These are phyloP conservation scores for Papilio polytes DNA, from an alignment of 1,140 invertebrate genomes.

Conservation along the genomic window DNA sequence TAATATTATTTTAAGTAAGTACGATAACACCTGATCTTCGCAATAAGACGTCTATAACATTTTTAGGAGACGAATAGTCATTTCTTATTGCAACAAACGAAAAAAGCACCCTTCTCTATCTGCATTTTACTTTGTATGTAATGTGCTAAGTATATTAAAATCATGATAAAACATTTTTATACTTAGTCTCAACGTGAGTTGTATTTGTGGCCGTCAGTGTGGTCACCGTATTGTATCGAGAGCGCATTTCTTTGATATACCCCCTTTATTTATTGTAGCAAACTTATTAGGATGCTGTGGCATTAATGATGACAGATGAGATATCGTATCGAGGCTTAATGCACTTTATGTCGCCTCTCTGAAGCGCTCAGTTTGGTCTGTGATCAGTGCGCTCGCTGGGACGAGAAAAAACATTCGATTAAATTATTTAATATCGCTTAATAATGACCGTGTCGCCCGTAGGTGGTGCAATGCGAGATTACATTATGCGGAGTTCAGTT, in stretches of 20 bases:
- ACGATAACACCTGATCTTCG: no score
- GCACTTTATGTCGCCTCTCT: constrained; percentile 66
- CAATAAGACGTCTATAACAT: no score
- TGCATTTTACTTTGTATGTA: no score
- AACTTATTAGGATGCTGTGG: constrained; percentile 82
- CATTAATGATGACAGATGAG: constrained; percentile 83
- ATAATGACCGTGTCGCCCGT: constrained; percentile 39
- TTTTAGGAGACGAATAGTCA: no score
- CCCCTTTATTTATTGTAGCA: constrained; percentile 79
- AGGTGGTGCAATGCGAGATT: not conserved
- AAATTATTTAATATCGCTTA: constrained; percentile 65
- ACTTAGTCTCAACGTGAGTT: not conserved
- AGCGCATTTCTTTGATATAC: constrained; percentile 80
- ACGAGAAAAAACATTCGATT: constrained; percentile 55
- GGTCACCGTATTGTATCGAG: constrained; percentile 62
- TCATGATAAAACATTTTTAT: not conserved
- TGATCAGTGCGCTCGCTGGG: constrained; percentile 47
- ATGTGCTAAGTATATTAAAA: no score
- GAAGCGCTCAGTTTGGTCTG: constrained; percentile 61
- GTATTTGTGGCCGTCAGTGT: not conserved
- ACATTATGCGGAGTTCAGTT: not conserved
- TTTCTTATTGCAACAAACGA: no score
- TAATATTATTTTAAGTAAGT: no score
- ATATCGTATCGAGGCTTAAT: constrained; percentile 73
- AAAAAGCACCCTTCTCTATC: no score